phyloP scores from a whole-genome alignment of 2,113 vertebrate genomes.

The Cynopterus brachyotis region DNA sequence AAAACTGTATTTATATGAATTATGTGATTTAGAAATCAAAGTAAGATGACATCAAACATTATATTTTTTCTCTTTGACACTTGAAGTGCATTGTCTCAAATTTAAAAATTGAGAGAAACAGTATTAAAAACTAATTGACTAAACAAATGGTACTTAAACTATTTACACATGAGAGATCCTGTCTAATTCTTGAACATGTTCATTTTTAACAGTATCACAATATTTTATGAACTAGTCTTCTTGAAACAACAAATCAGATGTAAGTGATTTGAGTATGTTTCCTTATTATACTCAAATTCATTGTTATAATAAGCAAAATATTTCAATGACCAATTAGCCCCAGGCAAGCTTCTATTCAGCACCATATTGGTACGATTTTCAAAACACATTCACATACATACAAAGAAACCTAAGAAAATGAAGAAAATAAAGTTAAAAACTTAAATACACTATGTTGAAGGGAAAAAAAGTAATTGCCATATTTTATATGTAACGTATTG shows the following conservation, averaged over 20 bases:
- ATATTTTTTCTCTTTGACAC: not conserved
- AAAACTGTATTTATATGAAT: not conserved
- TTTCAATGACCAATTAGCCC: not conserved
- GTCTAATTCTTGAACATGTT: not conserved
- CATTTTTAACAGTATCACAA: not conserved
- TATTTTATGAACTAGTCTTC: constrained; percentile 13
- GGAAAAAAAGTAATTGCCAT: not conserved
- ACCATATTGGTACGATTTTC: not conserved
- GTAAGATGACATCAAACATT: not conserved
- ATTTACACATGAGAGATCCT: not conserved
- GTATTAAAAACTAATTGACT: not conserved
- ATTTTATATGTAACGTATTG: not conserved
- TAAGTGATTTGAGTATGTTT: not conserved
- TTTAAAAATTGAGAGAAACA: not conserved
- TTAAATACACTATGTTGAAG: not conserved
- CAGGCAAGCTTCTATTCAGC: not conserved
- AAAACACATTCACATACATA: not conserved
- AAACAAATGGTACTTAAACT: not conserved
- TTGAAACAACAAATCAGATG: not conserved
- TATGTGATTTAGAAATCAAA: not conserved
- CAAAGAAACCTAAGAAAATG: not conserved
- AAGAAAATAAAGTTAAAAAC: not conserved
- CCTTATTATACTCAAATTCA: not conserved
- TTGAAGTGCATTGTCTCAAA: not conserved
- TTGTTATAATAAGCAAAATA: not conserved